Conservation (phyloP, 2,113 vertebrate genomes). For the Ranitomeya imitator region DNA sequence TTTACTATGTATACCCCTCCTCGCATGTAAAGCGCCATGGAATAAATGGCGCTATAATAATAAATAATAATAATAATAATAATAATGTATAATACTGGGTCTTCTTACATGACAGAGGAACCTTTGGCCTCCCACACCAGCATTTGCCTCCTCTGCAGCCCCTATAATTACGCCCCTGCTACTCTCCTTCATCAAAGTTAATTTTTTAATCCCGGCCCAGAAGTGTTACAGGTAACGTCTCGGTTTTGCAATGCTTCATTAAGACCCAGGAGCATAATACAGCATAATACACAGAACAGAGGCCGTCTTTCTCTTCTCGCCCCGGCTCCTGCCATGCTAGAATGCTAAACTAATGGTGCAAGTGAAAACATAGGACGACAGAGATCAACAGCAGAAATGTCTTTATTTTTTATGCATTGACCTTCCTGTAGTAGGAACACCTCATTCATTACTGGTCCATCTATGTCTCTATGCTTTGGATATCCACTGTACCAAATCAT, state of each 20-base stretch:
- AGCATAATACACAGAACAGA: background rate
- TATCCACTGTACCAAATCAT: background rate
- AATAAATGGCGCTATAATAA: no score
- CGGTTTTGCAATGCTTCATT: background rate
- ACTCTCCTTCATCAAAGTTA: no score
- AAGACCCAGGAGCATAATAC: background rate
- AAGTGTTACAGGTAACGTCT: background rate
- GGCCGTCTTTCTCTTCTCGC: background rate
- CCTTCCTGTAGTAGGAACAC: background rate
- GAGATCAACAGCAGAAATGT: background rate
- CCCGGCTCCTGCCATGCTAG: constrained; percentile 13
- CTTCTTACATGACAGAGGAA: no score
- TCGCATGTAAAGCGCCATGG: no score
- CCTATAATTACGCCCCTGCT: no score
- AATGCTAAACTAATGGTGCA: constrained; percentile 41
- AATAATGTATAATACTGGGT: no score
- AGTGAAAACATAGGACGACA: background rate
- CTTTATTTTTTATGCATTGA: background rate
- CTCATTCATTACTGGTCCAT: background rate
- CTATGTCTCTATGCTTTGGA: background rate
- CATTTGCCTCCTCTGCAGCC: no score
- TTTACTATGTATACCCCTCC: no score
- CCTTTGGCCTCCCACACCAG: no score
- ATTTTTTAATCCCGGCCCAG: background rate
- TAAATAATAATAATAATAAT: no score